phyloP scores from a whole-genome alignment of 2,797 vertebrate species.

The Hozukius guyotensis region DNA sequence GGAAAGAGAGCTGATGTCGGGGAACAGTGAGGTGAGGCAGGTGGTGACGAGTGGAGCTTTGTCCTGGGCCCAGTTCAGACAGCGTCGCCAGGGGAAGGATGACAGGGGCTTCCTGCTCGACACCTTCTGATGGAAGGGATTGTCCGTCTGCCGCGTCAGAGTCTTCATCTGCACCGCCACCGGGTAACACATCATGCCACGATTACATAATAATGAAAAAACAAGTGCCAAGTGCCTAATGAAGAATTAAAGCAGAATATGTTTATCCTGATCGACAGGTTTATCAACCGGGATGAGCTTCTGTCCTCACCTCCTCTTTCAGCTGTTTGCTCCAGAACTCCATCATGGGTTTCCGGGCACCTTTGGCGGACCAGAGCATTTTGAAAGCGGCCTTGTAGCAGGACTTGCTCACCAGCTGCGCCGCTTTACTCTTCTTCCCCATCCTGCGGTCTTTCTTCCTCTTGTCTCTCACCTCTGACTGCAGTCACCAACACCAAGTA shows the following conservation, averaged over 20 bases:
- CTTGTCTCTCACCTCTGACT: constrained; percentile 37
- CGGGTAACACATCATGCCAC: neutral
- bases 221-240: neutral
- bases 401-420: constrained; percentile 68
- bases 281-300: neutral
- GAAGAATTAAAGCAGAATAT: neutral
- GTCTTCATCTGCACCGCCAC: constrained; percentile 64
- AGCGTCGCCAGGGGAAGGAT: constrained; percentile 70
- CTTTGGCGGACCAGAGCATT: constrained; percentile 73
- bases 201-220: neutral
- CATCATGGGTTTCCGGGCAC: constrained; percentile 74
- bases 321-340: constrained; percentile 74
- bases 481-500: neutral
- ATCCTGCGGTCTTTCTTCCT: constrained; percentile 41
- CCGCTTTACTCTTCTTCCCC: constrained; percentile 75
- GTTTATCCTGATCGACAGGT: neutral
- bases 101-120: constrained; percentile 63
- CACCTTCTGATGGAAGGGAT: constrained; percentile 76
- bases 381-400: constrained; percentile 72
- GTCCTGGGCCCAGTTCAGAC: constrained; percentile 71
- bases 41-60: constrained; percentile 70
- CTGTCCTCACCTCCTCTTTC: constrained; percentile 66
- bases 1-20: constrained; percentile 54
- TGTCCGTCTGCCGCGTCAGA: constrained; percentile 57
- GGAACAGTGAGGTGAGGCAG: constrained; percentile 73